phyloP scores from a whole-genome alignment of 2,797 vertebrate species.

The Ficedula albicollis region DNA sequence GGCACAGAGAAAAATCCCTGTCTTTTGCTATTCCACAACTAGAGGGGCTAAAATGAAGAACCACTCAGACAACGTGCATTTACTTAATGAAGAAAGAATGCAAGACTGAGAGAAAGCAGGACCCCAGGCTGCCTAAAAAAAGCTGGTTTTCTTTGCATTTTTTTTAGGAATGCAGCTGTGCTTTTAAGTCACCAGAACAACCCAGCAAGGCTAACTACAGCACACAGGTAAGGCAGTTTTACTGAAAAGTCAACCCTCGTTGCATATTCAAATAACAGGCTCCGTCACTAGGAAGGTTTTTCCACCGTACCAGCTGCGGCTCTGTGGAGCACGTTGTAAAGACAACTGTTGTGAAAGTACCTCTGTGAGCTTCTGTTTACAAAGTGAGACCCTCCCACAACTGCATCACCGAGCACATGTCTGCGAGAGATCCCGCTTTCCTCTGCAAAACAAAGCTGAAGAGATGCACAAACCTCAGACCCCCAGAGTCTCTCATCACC shows the following conservation, averaged over 20 bases:
- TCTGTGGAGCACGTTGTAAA: neutral
- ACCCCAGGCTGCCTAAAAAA: neutral
- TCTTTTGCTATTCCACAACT: neutral
- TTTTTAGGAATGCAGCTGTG: neutral
- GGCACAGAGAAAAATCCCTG: neutral
- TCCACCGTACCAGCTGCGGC: neutral
- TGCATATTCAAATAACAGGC: neutral
- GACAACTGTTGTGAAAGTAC: constrained; percentile 52
- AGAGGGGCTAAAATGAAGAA: neutral
- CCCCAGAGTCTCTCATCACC: neutral
- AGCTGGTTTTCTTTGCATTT: neutral
- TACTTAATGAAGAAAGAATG: neutral
- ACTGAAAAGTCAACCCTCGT: neutral
- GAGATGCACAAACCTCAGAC: neutral
- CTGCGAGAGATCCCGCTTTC: neutral
- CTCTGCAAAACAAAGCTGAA: constrained; percentile 34
- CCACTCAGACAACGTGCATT: neutral
- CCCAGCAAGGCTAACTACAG: neutral
- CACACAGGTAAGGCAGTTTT: neutral
- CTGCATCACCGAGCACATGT: constrained; percentile 67
- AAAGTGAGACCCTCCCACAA: constrained; percentile 69
- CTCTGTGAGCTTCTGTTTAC: constrained; percentile 65
- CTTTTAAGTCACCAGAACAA: neutral
- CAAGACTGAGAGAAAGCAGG: neutral
- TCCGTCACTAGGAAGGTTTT: neutral